Evolutionary conservation across 2,797 vertebrate species (phyloP).

Genomic region (Lacerta viridis): DNA sequence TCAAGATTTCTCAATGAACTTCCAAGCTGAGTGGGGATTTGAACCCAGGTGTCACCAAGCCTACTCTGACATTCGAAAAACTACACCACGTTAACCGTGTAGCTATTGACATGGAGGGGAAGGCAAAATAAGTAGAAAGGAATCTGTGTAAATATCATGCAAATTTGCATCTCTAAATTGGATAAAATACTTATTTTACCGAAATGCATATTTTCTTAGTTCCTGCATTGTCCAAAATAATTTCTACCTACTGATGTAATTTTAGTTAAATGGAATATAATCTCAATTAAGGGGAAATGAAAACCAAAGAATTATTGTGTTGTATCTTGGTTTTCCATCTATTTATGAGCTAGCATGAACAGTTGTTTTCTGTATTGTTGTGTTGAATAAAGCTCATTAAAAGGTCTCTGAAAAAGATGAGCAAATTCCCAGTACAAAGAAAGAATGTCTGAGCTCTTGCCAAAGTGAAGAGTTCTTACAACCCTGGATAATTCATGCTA

Average conservation of each 20-base stretch:
- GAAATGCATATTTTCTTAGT: not conserved
- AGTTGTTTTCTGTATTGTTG: not conserved
- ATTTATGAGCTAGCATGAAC: not conserved
- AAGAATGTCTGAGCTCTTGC: constrained; percentile 51
- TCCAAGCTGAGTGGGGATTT: not conserved
- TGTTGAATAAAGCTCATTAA: constrained; percentile 58
- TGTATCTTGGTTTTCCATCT: not conserved
- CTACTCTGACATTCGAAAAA: not conserved
- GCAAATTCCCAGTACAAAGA: constrained; percentile 58
- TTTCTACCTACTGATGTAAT: not conserved
- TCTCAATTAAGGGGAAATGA: not conserved
- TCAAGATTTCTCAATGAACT: not conserved
- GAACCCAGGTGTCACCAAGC: not conserved
- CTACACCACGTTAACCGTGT: not conserved
- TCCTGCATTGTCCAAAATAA: not conserved
- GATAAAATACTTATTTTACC: not conserved
- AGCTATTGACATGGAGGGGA: not conserved
- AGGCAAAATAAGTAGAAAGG: not conserved
- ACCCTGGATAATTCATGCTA: constrained; percentile 64
- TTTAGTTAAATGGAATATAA: not conserved
- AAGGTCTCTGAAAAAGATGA: constrained; percentile 50
- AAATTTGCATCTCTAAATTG: not conserved
- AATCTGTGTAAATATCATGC: no score
- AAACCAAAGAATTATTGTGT: not conserved
- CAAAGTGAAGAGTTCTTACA: constrained; percentile 54